Conservation (phyloP, 2,113 vertebrate genomes). For the Puntigrus tetrazona region DNA sequence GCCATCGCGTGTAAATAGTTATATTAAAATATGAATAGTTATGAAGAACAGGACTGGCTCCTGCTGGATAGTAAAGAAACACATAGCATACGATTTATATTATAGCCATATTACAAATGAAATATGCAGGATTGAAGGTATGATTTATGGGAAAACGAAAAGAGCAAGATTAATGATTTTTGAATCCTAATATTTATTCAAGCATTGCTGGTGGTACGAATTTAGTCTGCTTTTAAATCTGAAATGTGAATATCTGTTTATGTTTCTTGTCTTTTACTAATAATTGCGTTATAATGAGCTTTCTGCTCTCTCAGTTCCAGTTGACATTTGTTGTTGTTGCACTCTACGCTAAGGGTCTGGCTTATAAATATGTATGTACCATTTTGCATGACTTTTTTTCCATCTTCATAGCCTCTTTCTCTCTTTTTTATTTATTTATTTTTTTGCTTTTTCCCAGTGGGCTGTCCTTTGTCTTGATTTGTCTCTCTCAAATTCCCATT, state of each 20-base stretch:
- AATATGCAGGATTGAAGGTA: slow-evolving; percentile 34
- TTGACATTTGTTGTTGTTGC: slow-evolving; percentile 30
- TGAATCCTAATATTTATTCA: slow-evolving; percentile 9
- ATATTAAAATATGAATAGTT: slow-evolving; percentile 15
- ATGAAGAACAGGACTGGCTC: slow-evolving; percentile 53
- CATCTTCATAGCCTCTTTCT: background rate
- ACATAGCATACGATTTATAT: background rate
- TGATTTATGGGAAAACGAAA: slow-evolving; percentile 8
- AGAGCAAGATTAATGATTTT: background rate
- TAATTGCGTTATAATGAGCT: slow-evolving; percentile 18
- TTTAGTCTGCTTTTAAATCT: slow-evolving; percentile 5
- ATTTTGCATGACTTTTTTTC: slow-evolving; percentile 33
- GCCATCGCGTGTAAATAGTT: slow-evolving; percentile 1
- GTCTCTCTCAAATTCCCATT: slow-evolving; percentile 18
- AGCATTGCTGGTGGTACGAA: background rate
- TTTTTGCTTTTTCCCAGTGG: background rate
- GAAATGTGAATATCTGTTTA: slow-evolving; percentile 1
- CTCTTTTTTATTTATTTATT: background rate
- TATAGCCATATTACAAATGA: slow-evolving; percentile 20
- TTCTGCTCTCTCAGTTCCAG: slow-evolving; percentile 14
- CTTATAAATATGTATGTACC: slow-evolving; percentile 43
- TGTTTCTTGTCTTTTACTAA: slow-evolving; percentile 24
- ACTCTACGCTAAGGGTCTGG: background rate
- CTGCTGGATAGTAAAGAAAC: slow-evolving; percentile 49
- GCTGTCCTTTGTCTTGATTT: slow-evolving; percentile 27